phyloP scores from a whole-genome alignment of 1,140 invertebrate species.

The Archegozetes longisetosus region DNA sequence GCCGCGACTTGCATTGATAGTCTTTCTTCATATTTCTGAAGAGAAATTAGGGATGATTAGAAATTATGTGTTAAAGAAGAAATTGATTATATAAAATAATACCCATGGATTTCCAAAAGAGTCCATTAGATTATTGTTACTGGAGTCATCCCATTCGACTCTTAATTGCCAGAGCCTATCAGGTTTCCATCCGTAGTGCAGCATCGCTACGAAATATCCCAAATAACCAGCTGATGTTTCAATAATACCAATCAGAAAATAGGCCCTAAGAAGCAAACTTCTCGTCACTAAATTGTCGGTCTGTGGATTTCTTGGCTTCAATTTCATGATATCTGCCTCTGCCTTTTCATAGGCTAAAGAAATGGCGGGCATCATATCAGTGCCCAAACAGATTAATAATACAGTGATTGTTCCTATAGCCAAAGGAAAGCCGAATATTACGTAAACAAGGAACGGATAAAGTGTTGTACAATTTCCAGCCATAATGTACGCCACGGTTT shows the following conservation, averaged over 20 bases:
- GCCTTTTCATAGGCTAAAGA: conserved; percentile 46
- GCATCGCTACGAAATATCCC: conserved; percentile 56
- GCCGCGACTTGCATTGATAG: neutral
- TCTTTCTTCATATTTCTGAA: conserved; percentile 7
- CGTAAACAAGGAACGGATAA: conserved; percentile 94
- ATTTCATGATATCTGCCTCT: conserved; percentile 52
- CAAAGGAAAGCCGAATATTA: conserved; percentile 86
- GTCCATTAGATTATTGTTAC: conserved; percentile 85
- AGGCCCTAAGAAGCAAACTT: neutral
- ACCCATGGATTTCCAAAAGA: conserved; percentile 81
- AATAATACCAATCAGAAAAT: conserved; percentile 21
- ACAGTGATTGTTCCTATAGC: conserved; percentile 97
- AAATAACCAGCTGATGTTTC: conserved; percentile 45
- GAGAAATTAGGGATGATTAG: conserved; percentile 63
- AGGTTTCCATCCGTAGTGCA: conserved; percentile 99
- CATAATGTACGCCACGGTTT: conserved; percentile 96
- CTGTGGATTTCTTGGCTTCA: conserved; percentile 75
- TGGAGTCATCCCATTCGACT: conserved; percentile 79
- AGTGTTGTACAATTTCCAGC: conserved; percentile 99
- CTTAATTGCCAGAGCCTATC: conserved; percentile 96
- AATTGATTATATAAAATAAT: neutral
- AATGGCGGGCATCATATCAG: conserved; percentile 80
- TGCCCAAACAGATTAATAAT: conserved; percentile 98
- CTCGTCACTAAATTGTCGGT: conserved; percentile 1
- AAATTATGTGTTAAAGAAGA: conserved; percentile 91